Conservation (phyloP, 2,797 vertebrate genomes). For the Sphenodon punctatus region DNA sequence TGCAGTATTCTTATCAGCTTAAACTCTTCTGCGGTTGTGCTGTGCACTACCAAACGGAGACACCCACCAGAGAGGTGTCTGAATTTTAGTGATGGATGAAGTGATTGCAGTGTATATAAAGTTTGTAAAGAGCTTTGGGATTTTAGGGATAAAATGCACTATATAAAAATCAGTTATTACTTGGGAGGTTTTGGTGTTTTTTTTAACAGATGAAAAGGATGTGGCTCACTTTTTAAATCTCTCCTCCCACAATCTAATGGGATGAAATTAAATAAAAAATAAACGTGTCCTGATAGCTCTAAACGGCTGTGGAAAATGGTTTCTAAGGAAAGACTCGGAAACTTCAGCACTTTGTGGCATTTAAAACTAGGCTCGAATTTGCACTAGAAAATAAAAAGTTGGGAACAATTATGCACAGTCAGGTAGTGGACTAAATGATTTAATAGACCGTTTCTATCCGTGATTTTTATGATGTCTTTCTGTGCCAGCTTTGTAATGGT, state of each 20-base stretch:
- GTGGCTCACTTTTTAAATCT: constrained; percentile 4
- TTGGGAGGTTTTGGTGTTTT: constrained; percentile 1
- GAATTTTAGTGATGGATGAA: background rate
- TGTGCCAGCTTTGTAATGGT: background rate
- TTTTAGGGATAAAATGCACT: background rate
- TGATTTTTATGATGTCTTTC: background rate
- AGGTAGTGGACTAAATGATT: background rate
- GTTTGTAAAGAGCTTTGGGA: background rate
- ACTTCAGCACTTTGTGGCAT: background rate
- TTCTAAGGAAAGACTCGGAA: background rate
- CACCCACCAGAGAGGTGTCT: background rate
- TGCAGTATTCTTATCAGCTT: background rate
- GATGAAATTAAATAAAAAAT: constrained; percentile 22
- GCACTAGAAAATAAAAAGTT: constrained; percentile 23
- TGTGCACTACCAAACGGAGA: background rate
- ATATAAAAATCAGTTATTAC: background rate
- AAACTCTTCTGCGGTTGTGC: background rate
- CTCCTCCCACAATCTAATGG: background rate
- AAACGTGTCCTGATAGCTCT: background rate
- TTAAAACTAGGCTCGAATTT: background rate
- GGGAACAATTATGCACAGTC: background rate
- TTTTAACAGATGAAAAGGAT: background rate
- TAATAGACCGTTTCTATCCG: background rate
- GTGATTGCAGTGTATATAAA: background rate
- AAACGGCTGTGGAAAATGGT: background rate